Evolutionary conservation across 2,113 vertebrate species (phyloP), one percentile per base, ranked within the genome.

Genomic region (Polyodon spathula): DNA sequence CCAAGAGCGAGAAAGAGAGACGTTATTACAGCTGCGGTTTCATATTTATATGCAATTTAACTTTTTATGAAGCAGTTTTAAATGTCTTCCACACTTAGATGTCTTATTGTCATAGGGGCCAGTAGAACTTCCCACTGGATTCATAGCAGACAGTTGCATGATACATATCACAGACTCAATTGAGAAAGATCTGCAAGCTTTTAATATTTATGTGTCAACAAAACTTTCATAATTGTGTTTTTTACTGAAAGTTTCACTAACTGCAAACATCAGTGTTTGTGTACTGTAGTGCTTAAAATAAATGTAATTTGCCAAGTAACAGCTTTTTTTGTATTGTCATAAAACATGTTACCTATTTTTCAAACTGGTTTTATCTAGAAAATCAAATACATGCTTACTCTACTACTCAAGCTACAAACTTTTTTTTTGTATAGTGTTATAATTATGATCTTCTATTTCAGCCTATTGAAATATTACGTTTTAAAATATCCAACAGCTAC

Each of bases 1-100:
- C 27, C 15, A 37, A 5, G n/a, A 12, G 60, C 17, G n/a, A 15
- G 40, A 42, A 1, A 7, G 14, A 15, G 38, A 15, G 61, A 63
- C 40, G 37, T 53, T 64, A 64, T 64, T 66, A 67, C 42, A 56
- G 62, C 75, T 77, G 67, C 71, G 77, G 77, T 74, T 75, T 58
- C 79, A 8, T 91, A 88, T 95, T 92, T 95, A 93, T 91, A 82
- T 81, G 74, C 76, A 77, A 68, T 76, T 76, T 85, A 86, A 86
- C 67, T 76, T 85, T 86, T 68, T 83, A 72, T 80, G 84, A 79
- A 72, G 67, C 80, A 85, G 79, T 78, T 89, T 77, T 77, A 70
- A 83, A 72, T 81, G 74, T 87, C 76, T 87, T 85, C 79, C 75
- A 73, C 85, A 71, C 68, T 73, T 86, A 84, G 76, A 41, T 80